Conservation (phyloP, 1,140 invertebrate species). For the Myzus persicae region DNA sequence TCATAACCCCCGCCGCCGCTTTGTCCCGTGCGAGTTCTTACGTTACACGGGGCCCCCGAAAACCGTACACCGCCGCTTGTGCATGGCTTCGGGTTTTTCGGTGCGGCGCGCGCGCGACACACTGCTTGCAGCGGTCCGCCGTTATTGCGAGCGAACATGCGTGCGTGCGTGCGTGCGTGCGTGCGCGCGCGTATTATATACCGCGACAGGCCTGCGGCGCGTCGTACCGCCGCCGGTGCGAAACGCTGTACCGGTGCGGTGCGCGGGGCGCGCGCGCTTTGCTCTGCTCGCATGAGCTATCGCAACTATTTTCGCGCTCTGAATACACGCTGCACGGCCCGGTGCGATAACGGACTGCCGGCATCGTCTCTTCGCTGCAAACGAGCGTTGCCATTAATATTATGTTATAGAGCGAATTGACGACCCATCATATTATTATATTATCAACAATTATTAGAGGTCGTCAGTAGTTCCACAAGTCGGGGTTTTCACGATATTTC, state of each 20-base stretch:
- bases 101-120: not conserved
- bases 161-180: not conserved
- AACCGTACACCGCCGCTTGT: constrained; percentile 29
- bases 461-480: not conserved
- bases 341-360: constrained; percentile 20
- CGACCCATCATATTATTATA: not conserved
- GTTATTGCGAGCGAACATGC: too few species aligned
- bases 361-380: not conserved
- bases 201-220: not conserved
- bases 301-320: constrained; percentile 49
- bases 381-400: not conserved
- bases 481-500: not conserved
- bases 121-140: too few species aligned
- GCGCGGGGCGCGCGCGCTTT: not conserved
- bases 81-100: constrained; percentile 51
- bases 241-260: not conserved
- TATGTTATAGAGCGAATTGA: not conserved
- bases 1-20: not conserved
- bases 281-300: not conserved
- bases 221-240: not conserved
- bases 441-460: too few species aligned
- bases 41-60: constrained; percentile 46
- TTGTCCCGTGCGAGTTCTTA: constrained; percentile 47
- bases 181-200: not conserved
- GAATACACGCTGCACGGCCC: not conserved